Conservation (phyloP, 2,113 vertebrate species). For the Etia nguti region DNA sequence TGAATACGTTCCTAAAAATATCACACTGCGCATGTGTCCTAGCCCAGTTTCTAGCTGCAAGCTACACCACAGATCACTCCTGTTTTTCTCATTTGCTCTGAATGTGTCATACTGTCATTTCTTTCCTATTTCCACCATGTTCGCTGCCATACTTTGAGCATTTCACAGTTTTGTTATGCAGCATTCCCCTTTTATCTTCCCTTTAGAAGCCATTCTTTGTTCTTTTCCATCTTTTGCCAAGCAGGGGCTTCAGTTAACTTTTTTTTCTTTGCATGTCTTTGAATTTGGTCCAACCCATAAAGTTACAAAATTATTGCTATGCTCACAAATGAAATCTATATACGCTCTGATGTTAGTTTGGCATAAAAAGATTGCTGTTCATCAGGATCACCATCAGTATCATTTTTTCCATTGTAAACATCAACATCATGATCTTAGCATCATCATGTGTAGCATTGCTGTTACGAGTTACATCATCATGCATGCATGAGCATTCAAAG, state of each 20-base stretch:
- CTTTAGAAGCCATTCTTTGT: neutral
- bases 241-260: neutral
- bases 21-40: neutral
- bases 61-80: neutral
- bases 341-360: neutral
- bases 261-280: neutral
- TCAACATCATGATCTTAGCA: conserved; percentile 13
- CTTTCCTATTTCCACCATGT: neutral
- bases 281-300: neutral
- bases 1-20: neutral
- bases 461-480: conserved; percentile 61
- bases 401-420: conserved; percentile 13
- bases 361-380: neutral
- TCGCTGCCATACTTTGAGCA: neutral
- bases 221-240: neutral
- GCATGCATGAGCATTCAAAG: conserved; percentile 75
- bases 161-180: neutral
- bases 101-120: neutral
- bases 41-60: conserved; percentile 1
- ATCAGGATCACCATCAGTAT: conserved; percentile 36
- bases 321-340: neutral
- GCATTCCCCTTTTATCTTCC: neutral
- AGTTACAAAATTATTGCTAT: neutral
- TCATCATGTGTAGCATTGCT: conserved; percentile 34
- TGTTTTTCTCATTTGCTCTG: neutral